Evolutionary conservation across 2,888 invertebrate genomes (phyloP).

Genomic region (Caenorhabditis sinica): DNA sequence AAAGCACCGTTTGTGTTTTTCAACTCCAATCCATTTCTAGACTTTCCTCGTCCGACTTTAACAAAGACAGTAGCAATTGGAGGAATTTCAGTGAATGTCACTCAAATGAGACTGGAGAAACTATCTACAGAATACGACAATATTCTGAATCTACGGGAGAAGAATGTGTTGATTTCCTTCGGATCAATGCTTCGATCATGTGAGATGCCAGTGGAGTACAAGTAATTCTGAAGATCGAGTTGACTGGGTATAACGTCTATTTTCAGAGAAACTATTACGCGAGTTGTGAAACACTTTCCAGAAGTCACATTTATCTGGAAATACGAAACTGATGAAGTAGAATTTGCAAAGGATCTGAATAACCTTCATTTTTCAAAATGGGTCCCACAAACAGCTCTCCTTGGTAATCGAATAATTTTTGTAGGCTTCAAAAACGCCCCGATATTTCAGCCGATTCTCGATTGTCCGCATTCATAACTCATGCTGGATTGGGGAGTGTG

Average conservation of each 20-base stretch:
- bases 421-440: background rate
- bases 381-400: conserved; percentile 58
- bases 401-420: background rate
- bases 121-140: conserved; percentile 15
- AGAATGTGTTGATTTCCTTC: conserved; percentile 49
- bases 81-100: conserved; percentile 49
- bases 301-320: conserved; percentile 65
- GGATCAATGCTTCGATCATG: conserved; percentile 36
- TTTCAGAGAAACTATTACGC: conserved; percentile 26
- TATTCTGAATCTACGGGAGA: conserved; percentile 16
- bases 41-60: conserved; percentile 63
- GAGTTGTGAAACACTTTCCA: conserved; percentile 32
- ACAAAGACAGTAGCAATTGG: conserved; percentile 52
- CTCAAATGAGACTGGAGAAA: conserved; percentile 28
- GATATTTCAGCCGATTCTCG: conserved; percentile 45
- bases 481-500: conserved; percentile 60
- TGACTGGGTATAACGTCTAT: background rate
- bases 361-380: conserved; percentile 58
- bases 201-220: conserved; percentile 44
- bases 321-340: conserved; percentile 53
- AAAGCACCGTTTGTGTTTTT: conserved; percentile 38
- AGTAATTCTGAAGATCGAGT: background rate
- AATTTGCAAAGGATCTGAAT: conserved; percentile 23
- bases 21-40: conserved; percentile 65
- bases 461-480: conserved; percentile 56